Percentiles rank a stretch among this genome's conserved stretches.
Conservation (phyloP, 2,113 vertebrate species). For the Diadophis punctatus region DNA sequence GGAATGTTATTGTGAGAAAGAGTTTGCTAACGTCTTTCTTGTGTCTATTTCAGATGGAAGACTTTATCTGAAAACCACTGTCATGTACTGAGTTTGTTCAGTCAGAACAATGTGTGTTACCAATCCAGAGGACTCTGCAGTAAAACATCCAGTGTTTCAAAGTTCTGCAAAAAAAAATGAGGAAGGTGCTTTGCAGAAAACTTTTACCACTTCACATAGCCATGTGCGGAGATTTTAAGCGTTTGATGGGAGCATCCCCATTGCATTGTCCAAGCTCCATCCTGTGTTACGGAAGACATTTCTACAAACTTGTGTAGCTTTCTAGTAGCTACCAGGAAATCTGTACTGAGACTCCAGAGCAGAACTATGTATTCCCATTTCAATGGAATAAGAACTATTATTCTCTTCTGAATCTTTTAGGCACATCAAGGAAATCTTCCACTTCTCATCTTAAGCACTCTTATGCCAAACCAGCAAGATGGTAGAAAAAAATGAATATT, state of each 20-base stretch:
- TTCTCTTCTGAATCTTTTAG: constrained; percentile 74
- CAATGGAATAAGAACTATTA: constrained; percentile 65
- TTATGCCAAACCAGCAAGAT: constrained; percentile 94
- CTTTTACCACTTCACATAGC: constrained; percentile 69
- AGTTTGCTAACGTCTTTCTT: constrained; percentile 63
- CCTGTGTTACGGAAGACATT: constrained; percentile 72
- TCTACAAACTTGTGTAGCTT: constrained; percentile 78
- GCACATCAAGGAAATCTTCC: constrained; percentile 85
- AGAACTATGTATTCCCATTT: constrained; percentile 64
- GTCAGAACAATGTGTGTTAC: constrained; percentile 68
- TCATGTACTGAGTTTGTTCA: constrained; percentile 92
- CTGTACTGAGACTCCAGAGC: constrained; percentile 64
- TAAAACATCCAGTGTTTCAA: constrained; percentile 56
- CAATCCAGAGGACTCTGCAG: constrained; percentile 63
- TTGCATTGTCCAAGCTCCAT: constrained; percentile 61
- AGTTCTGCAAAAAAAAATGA: constrained; percentile 55
- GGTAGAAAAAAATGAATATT: constrained; percentile 72
- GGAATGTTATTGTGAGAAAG: background rate
- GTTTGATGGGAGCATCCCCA: constrained; percentile 65
- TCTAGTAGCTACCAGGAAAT: constrained; percentile 69
- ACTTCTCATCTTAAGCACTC: constrained; percentile 73
- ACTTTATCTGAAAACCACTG: constrained; percentile 98
- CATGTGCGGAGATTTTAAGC: constrained; percentile 66
- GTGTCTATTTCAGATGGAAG: constrained; percentile 90
- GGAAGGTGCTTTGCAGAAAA: constrained; percentile 63